Percentiles rank a stretch among this genome's conserved stretches.
These are phyloP conservation scores for Drosophila biarmipes DNA, from an alignment of 1,140 invertebrate genomes.

Conservation along the genomic window DNA sequence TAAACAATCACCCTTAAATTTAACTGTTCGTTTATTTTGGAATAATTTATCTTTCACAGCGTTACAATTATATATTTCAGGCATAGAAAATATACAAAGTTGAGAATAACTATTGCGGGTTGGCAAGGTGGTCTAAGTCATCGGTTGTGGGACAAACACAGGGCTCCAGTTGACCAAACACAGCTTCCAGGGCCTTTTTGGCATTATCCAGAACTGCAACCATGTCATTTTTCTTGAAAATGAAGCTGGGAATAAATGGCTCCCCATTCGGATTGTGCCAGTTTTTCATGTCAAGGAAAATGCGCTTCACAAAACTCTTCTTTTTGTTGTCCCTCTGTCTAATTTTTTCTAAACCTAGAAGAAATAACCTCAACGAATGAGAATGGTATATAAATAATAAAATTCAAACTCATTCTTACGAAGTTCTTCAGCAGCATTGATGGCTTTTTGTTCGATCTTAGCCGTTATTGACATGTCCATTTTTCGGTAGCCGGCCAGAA, in stretches of 20 bases:
- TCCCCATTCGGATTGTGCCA: slow-evolving; percentile 6
- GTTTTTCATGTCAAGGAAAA: background rate
- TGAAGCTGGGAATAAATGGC: background rate
- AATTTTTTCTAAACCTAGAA: background rate
- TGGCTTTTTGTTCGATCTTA: background rate
- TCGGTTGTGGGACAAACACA: slow-evolving; percentile 2
- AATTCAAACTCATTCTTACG: background rate
- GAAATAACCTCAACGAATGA: background rate
- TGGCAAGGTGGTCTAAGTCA: no score
- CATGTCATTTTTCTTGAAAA: background rate
- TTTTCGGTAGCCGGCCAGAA: background rate
- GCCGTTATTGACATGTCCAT: background rate
- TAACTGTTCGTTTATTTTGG: background rate
- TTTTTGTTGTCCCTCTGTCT: no score
- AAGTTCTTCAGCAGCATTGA: background rate
- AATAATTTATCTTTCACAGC: background rate
- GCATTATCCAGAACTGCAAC: background rate
- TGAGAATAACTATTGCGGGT: background rate
- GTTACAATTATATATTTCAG: background rate
- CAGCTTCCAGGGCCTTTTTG: background rate
- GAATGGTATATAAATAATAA: background rate
- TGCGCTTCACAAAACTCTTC: background rate
- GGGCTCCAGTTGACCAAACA: slow-evolving; percentile 1
- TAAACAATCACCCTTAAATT: no score
- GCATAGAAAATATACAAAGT: slow-evolving; percentile 14